These are phyloP conservation scores for Callipepla californica DNA, from an alignment of 2,113 vertebrate genomes.

Conservation along the genomic window DNA sequence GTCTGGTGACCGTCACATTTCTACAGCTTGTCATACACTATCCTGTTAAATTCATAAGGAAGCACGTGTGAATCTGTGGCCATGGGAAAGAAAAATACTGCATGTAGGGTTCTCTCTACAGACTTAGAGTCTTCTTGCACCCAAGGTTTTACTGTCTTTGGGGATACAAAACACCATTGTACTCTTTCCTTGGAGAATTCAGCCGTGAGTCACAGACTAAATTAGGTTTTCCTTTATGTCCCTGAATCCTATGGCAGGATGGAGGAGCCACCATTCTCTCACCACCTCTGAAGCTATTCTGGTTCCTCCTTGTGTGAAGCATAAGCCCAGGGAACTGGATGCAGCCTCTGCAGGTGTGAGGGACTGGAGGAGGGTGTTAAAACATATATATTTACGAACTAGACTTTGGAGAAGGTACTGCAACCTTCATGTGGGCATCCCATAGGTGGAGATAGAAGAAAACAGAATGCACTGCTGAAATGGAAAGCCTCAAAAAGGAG, in stretches of 20 bases:
- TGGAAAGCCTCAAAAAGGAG: not conserved
- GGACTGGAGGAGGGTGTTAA: not conserved
- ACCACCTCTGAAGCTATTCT: not conserved
- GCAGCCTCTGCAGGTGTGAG: not conserved
- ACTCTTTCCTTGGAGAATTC: not conserved
- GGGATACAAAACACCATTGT: not conserved
- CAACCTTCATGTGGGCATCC: not conserved
- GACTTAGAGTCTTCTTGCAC: not conserved
- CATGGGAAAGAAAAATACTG: no score
- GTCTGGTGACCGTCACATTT: not conserved
- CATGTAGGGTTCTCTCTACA: not conserved
- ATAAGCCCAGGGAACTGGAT: not conserved
- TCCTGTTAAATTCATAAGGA: not conserved
- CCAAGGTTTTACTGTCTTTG: not conserved
- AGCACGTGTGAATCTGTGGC: not conserved
- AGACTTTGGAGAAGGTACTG: not conserved
- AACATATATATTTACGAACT: not conserved
- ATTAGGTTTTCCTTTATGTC: not conserved
- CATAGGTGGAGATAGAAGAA: not conserved
- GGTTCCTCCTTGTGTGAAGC: rapidly evolving
- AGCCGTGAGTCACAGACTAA: not conserved
- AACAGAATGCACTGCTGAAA: not conserved
- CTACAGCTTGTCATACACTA: not conserved
- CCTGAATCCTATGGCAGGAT: not conserved
- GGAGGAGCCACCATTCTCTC: not conserved